A percentile compares a stretch with the other conserved stretches of the same genome.
phyloP scores from a whole-genome alignment of 2,113 vertebrate species.

The Agelaius tricolor region DNA sequence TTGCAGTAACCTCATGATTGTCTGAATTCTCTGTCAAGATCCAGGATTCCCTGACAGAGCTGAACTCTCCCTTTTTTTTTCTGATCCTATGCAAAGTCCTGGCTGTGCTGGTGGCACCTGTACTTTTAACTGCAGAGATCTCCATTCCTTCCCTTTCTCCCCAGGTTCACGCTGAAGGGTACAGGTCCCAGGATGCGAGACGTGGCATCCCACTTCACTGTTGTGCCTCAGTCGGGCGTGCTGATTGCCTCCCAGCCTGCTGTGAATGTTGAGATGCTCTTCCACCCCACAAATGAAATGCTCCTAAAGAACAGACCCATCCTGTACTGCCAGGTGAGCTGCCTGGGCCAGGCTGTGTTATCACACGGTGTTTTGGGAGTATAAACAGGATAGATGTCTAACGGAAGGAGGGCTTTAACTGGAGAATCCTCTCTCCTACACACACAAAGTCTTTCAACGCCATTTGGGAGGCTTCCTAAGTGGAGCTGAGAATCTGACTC shows the following conservation, averaged over 20 bases:
- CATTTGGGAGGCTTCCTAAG: background rate
- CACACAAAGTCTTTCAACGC: background rate
- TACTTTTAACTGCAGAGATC: background rate
- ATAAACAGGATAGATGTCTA: background rate
- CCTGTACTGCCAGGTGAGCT: slow-evolving; percentile 85
- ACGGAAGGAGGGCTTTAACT: background rate
- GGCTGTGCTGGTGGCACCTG: background rate
- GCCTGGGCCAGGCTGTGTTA: background rate
- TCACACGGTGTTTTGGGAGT: background rate
- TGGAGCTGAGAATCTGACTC: background rate
- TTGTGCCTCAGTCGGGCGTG: slow-evolving; percentile 77
- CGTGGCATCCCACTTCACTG: slow-evolving; percentile 76
- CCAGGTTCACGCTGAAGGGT: slow-evolving; percentile 80
- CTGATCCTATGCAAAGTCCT: too few species aligned
- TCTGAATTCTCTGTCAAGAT: too few species aligned
- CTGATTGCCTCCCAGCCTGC: slow-evolving; percentile 56
- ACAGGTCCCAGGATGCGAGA: slow-evolving; percentile 17
- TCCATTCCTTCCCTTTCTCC: background rate
- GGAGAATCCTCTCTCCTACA: background rate
- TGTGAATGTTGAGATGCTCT: slow-evolving; percentile 75
- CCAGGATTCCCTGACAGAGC: too few species aligned
- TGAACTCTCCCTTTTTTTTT: too few species aligned
- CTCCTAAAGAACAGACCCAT: slow-evolving; percentile 70
- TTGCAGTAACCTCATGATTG: too few species aligned
- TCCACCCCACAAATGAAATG: slow-evolving; percentile 37